phyloP scores from a whole-genome alignment of 2,797 vertebrate genomes.

The Galago senegalensis region DNA sequence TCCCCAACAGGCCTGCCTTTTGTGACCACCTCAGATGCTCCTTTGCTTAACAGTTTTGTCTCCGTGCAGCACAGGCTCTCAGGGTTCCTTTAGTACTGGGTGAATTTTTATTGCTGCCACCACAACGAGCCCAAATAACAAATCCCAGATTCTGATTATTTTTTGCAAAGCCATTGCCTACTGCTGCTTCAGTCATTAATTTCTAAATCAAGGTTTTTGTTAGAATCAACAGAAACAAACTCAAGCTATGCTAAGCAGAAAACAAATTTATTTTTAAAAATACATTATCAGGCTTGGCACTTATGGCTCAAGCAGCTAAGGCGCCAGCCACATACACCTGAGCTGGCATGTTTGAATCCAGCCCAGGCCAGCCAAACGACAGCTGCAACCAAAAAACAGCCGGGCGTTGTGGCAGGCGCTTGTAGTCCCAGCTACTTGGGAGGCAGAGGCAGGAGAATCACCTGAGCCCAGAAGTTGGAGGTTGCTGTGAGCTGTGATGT shows the following conservation, averaged over 20 bases:
- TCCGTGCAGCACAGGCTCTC: not conserved
- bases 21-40: not conserved
- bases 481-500: too few relatives aligned
- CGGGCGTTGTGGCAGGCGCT: too few relatives aligned
- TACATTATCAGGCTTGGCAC: not conserved
- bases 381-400: too few relatives aligned
- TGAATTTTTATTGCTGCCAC: not conserved
- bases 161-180: not conserved
- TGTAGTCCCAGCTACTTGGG: too few relatives aligned
- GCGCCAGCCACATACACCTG: too few relatives aligned
- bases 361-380: too few relatives aligned
- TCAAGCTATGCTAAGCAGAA: conserved; percentile 1
- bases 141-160: not conserved
- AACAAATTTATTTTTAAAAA: not conserved
- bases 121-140: not conserved
- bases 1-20: not conserved
- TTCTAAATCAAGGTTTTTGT: not conserved
- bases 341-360: too few relatives aligned
- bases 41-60: not conserved
- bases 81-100: not conserved
- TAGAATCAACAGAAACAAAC: not conserved
- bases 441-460: too few relatives aligned
- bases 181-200: not conserved
- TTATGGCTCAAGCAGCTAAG: too few relatives aligned
- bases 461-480: too few relatives aligned